phyloP scores from a whole-genome alignment of 2,888 invertebrate genomes.

The Blastobasis adustella region DNA sequence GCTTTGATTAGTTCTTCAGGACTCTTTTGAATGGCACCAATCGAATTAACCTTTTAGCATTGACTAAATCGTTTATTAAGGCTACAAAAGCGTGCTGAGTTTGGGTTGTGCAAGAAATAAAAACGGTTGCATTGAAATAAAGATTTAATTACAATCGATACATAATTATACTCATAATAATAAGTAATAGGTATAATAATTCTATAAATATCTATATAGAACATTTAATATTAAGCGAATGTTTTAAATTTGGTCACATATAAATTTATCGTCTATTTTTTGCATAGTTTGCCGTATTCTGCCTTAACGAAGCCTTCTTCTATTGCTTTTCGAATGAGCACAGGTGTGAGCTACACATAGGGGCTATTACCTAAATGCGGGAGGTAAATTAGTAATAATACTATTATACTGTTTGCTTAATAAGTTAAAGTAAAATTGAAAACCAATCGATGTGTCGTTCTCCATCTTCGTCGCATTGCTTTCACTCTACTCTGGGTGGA shows the following conservation, averaged over 20 bases:
- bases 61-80: constrained; percentile 1
- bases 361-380: constrained; percentile 16
- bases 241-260: constrained; percentile 73
- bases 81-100: constrained; percentile 35
- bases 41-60: constrained; percentile 20
- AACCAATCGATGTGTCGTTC: constrained; percentile 23
- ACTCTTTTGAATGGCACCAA: constrained; percentile 17
- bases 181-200: constrained; percentile 67
- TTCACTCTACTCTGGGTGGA: too few relatives aligned
- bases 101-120: constrained; percentile 26
- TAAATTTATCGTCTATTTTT: constrained; percentile 23
- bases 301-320: constrained; percentile 25
- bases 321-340: constrained; percentile 14
- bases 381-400: constrained; percentile 21
- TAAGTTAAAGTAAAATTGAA: constrained; percentile 32
- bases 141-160: constrained; percentile 74
- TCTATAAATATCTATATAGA: constrained; percentile 73
- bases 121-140: constrained; percentile 61
- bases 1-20: constrained; percentile 35
- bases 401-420: constrained; percentile 25
- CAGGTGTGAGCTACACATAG: constrained; percentile 14
- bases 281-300: constrained; percentile 11
- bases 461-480: constrained; percentile 15
- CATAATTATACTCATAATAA: constrained; percentile 70
- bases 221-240: constrained; percentile 72